Conservation (phyloP, 2,888 invertebrate species). For the Drosophila eohydei region DNA sequence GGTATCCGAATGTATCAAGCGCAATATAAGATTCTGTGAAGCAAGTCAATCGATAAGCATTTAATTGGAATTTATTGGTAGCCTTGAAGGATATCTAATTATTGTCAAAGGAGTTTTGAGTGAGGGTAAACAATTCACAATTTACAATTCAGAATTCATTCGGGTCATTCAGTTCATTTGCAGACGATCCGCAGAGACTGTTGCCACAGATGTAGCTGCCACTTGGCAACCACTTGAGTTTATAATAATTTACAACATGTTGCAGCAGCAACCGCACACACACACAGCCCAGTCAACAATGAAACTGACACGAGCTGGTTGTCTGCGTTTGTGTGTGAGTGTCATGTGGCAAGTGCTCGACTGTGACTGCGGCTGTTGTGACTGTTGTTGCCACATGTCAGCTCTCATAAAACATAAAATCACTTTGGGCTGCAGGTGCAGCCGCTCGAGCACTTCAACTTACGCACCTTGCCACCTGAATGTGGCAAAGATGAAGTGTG, state of each 20-base stretch:
- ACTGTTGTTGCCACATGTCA: conserved; percentile 76
- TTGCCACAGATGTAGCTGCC: conserved; percentile 42
- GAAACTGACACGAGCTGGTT: conserved; percentile 55
- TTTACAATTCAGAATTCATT: conserved; percentile 4
- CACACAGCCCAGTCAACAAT: conserved; percentile 45
- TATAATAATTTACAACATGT: conserved; percentile 70
- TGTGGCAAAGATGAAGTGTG: conserved; percentile 38
- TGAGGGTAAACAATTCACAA: not conserved
- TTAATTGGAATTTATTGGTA: conserved; percentile 18
- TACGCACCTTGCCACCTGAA: conserved; percentile 44
- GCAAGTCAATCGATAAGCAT: conserved; percentile 7
- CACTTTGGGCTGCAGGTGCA: conserved; percentile 62
- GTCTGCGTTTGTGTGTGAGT: conserved; percentile 23
- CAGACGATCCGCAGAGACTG: conserved; percentile 40
- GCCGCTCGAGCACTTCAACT: conserved; percentile 30
- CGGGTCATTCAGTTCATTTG: conserved; percentile 40
- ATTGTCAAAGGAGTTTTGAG: conserved; percentile 12
- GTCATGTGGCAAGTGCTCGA: conserved; percentile 50
- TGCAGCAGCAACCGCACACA: conserved; percentile 62
- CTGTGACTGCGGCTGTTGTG: conserved; percentile 56
- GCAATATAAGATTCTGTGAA: not conserved
- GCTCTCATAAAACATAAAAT: conserved; percentile 78
- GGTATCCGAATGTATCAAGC: not conserved
- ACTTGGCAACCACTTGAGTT: conserved; percentile 68
- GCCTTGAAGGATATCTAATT: conserved; percentile 24